A percentile compares a stretch with the other conserved stretches of the same genome.
phyloP scores from a whole-genome alignment of 2,113 vertebrate genomes.

The Triplophysa rosa region DNA sequence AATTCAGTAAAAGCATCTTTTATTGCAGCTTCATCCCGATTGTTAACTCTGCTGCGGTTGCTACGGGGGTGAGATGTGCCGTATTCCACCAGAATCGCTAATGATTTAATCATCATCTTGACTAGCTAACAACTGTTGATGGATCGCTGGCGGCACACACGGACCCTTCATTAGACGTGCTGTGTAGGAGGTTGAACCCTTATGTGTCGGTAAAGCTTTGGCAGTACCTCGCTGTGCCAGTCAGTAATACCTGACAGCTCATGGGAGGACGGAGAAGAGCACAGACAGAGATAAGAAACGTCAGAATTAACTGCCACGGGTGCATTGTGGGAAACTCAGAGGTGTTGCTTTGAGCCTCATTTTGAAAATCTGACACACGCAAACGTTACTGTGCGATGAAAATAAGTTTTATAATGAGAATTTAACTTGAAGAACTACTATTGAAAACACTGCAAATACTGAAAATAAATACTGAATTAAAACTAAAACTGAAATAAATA shows the following conservation, averaged over 20 bases:
- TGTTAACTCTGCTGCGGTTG: conserved; percentile 24
- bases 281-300: background rate
- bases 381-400: background rate
- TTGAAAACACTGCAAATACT: too few relatives aligned
- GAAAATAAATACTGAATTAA: too few relatives aligned
- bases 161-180: conserved; percentile 22
- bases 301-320: conserved; percentile 26
- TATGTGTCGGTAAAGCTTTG: conserved; percentile 8
- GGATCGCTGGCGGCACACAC: conserved; percentile 9
- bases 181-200: background rate
- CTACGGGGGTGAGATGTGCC: conserved; percentile 4
- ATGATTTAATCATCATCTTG: conserved; percentile 21
- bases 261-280: conserved; percentile 5
- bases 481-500: too few relatives aligned
- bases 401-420: too few relatives aligned
- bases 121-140: conserved; percentile 30
- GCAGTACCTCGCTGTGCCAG: conserved; percentile 10
- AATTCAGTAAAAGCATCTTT: background rate
- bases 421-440: too few relatives aligned
- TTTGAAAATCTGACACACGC: background rate
- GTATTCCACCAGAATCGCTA: conserved; percentile 15
- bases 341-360: background rate
- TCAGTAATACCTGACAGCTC: conserved; percentile 32
- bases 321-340: conserved; percentile 16
- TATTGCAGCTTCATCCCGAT: conserved; percentile 4